Conservation (phyloP, 2,888 invertebrate genomes). For the Drosophila greeni region DNA sequence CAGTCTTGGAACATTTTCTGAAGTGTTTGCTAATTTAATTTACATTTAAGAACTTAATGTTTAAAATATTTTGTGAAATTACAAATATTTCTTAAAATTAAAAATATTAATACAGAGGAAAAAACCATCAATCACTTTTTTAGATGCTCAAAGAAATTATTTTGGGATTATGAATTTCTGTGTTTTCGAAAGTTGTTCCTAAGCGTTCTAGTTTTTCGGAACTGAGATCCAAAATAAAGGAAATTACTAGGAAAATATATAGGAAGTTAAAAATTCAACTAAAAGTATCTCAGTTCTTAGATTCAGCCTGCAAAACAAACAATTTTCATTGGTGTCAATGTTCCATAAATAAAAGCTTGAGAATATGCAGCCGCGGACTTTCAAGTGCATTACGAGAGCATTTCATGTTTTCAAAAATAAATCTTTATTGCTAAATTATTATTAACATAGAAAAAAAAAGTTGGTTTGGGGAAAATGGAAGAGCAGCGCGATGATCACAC, state of each 20-base stretch:
- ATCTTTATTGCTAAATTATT: slow-evolving; percentile 11
- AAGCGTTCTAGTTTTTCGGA: not conserved
- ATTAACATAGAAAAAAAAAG: slow-evolving; percentile 14
- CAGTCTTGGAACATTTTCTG: not conserved
- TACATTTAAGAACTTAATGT: not conserved
- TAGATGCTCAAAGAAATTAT: not conserved
- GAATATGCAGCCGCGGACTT: not conserved
- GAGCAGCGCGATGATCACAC: slow-evolving; percentile 57
- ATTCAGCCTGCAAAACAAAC: slow-evolving; percentile 13
- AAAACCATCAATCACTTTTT: not conserved
- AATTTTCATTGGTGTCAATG: slow-evolving; percentile 38
- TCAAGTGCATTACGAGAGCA: slow-evolving; percentile 2
- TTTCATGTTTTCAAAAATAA: slow-evolving; percentile 18
- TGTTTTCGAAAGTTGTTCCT: not conserved
- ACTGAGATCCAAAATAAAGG: not conserved
- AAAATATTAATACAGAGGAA: not conserved
- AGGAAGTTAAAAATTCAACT: not conserved
- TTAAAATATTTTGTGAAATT: not conserved
- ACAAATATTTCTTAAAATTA: slow-evolving; percentile 4
- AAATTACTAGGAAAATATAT: not conserved
- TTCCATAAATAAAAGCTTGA: slow-evolving; percentile 17
- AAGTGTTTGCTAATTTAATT: not conserved
- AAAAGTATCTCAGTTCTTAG: not conserved
- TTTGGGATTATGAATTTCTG: not conserved
- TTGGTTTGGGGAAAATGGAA: slow-evolving; percentile 52